These are phyloP conservation scores for Hemichromis elongatus DNA, from an alignment of 2,113 vertebrate species.

Conservation along the genomic window DNA sequence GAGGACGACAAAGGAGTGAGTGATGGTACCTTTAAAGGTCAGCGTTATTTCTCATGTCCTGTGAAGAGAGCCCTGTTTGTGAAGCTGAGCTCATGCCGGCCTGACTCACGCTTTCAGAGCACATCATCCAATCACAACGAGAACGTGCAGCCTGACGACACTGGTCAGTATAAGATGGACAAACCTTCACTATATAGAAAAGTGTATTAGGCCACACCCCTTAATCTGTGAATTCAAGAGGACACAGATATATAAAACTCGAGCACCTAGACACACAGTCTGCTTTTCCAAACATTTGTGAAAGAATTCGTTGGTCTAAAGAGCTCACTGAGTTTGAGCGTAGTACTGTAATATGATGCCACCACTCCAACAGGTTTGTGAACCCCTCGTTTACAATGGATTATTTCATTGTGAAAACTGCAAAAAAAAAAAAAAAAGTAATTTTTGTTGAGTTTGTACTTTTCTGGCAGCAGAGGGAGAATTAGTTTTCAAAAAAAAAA, in stretches of 20 bases:
- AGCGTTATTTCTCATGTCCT: slow-evolving; percentile 70
- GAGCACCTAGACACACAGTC: not conserved
- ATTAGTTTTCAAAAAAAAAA: not conserved
- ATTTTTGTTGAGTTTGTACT: not conserved
- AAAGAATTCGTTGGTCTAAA: not conserved
- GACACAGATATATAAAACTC: not conserved
- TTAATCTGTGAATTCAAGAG: not conserved
- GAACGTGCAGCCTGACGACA: not conserved
- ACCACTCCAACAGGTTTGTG: not conserved
- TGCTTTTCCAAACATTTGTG: not conserved
- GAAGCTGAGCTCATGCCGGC: slow-evolving; percentile 73
- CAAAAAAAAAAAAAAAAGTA: not conserved
- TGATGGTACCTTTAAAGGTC: slow-evolving; percentile 67
- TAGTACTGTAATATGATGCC: not conserved
- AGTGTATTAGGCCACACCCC: not conserved
- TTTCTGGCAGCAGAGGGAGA: not conserved
- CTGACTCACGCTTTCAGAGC: slow-evolving; percentile 72
- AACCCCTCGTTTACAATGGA: not conserved
- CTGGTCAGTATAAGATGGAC: slow-evolving; percentile 20
- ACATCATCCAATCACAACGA: not conserved
- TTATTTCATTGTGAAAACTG: no score
- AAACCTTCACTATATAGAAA: not conserved
- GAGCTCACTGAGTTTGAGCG: not conserved
- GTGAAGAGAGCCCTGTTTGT: slow-evolving; percentile 76
- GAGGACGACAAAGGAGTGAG: slow-evolving; percentile 74